phyloP scores from a whole-genome alignment of 2,797 vertebrate species.

The Cossypha niveicapilla region DNA sequence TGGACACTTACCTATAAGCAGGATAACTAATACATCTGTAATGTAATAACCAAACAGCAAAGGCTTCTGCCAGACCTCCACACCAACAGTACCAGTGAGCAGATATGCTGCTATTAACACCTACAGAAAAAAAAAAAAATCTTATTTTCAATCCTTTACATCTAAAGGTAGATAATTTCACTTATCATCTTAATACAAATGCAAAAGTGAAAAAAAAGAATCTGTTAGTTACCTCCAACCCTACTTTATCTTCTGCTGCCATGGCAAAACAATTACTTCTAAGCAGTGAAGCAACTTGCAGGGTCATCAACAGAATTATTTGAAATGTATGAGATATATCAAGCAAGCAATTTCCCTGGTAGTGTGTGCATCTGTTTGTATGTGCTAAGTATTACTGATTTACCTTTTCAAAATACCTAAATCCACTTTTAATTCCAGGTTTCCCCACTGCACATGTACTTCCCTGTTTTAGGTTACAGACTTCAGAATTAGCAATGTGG shows the following conservation, averaged over 20 bases:
- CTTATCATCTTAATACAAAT: background rate
- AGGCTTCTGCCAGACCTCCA: conserved; percentile 71
- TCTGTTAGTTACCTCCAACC: background rate
- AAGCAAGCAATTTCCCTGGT: background rate
- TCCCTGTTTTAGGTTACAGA: background rate
- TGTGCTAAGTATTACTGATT: background rate
- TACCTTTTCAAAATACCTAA: background rate
- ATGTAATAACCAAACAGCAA: conserved; percentile 67
- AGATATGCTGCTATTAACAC: conserved; percentile 66
- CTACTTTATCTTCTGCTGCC: background rate
- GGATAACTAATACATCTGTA: conserved; percentile 56
- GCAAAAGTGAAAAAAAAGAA: background rate
- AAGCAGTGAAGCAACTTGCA: background rate
- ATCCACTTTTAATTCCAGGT: background rate
- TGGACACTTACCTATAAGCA: conserved; percentile 69
- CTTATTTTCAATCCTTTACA: background rate
- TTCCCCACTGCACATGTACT: background rate
- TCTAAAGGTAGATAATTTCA: background rate
- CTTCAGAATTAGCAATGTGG: background rate
- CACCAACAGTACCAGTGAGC: conserved; percentile 52
- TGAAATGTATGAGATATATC: rapidly evolving
- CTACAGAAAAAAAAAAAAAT: conserved; percentile 29
- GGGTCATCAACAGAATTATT: background rate
- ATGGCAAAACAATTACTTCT: background rate
- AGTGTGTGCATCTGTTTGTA: background rate